phyloP scores from a whole-genome alignment of 2,797 vertebrate species.

The Crypturellus tataupa region DNA sequence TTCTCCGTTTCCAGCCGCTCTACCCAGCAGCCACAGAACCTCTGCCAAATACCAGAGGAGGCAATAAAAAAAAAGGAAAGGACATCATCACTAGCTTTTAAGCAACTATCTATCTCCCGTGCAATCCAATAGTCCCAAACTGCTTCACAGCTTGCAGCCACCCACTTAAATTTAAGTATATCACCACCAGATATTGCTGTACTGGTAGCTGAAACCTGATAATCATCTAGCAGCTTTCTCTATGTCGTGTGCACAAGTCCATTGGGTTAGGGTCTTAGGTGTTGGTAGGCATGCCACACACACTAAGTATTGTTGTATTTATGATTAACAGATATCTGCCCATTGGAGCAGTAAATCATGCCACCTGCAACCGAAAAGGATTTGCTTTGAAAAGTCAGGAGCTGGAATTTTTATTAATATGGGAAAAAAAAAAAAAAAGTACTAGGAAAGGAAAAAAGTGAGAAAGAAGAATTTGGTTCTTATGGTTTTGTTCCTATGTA shows the following conservation, averaged over 20 bases:
- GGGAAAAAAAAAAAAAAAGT: not conserved
- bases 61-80: conserved; percentile 28
- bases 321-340: not conserved
- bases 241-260: not conserved
- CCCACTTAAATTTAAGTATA: not conserved
- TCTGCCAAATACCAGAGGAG: not conserved
- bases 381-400: not conserved
- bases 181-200: not conserved
- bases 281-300: not conserved
- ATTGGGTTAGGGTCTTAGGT: not conserved
- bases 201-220: not conserved
- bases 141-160: not conserved
- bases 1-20: conserved; percentile 20
- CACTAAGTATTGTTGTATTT: not conserved
- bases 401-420: not conserved
- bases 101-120: not conserved
- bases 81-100: not conserved
- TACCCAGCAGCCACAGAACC: not conserved
- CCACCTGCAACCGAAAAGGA: not conserved
- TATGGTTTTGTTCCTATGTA: not conserved
- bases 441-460: not conserved
- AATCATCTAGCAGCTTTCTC: not conserved
- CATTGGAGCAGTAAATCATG: not conserved
- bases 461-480: not conserved
- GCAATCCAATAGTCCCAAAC: not conserved